phyloP scores from a whole-genome alignment of 2,113 vertebrate species.

The Ailurus styani region DNA sequence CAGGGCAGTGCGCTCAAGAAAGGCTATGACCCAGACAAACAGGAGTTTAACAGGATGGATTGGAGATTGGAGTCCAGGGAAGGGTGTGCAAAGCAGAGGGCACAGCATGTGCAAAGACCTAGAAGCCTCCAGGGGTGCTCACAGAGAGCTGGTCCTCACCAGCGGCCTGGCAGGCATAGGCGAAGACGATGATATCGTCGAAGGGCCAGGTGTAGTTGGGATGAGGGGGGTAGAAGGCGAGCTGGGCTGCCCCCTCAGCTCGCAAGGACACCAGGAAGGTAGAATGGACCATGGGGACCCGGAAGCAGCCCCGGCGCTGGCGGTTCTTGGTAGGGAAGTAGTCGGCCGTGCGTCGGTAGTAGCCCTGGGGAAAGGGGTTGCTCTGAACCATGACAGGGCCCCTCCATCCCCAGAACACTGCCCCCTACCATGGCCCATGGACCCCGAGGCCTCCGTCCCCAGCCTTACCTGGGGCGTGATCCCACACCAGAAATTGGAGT shows the following conservation, averaged over 20 bases:
- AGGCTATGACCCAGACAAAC: not conserved
- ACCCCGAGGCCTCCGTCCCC: not conserved
- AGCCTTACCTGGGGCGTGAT: conserved; percentile 93
- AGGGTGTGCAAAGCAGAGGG: not conserved
- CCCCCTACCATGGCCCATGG: not conserved
- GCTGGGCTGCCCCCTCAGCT: conserved; percentile 83
- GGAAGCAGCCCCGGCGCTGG: conserved; percentile 89
- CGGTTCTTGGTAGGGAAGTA: conserved; percentile 97
- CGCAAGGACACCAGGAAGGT: conserved; percentile 90
- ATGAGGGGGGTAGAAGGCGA: conserved; percentile 94
- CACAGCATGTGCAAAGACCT: not conserved
- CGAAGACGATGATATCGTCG: conserved; percentile 95
- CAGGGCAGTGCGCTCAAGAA: not conserved
- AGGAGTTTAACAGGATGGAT: not conserved
- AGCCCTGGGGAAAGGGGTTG: conserved; percentile 84
- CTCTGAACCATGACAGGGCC: not conserved
- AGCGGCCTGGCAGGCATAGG: conserved; percentile 90
- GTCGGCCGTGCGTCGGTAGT: conserved; percentile 93
- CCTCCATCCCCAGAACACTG: not conserved
- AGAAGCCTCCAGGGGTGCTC: not conserved
- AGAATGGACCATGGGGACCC: conserved; percentile 94
- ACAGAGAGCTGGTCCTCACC: conserved; percentile 77
- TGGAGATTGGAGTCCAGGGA: not conserved
- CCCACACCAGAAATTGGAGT: conserved; percentile 99
- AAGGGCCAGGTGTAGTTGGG: conserved; percentile 95